These are phyloP conservation scores for Octomys mimax DNA, from an alignment of 2,797 vertebrate genomes.

Conservation along the genomic window DNA sequence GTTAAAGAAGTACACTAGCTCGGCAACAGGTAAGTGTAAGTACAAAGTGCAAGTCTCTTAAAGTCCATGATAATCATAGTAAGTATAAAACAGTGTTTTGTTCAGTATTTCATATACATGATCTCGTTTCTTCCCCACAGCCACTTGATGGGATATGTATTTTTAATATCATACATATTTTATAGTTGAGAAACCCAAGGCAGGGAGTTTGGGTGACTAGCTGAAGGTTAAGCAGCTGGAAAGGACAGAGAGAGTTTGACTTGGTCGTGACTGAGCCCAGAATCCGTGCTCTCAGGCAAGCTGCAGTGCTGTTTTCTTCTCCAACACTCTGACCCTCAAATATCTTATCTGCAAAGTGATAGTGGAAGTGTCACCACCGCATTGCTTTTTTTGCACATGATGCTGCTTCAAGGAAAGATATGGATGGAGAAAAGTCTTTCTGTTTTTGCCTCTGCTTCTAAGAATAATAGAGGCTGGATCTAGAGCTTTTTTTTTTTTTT, in stretches of 20 bases:
- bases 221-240: neutral
- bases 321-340: neutral
- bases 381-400: neutral
- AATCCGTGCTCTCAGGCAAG: neutral
- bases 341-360: neutral
- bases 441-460: neutral
- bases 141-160: neutral
- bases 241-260: neutral
- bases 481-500: neutral
- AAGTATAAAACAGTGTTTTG: neutral
- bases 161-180: neutral
- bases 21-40: neutral
- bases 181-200: slow-evolving; percentile 29
- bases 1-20: neutral
- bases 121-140: neutral
- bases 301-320: neutral
- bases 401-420: slow-evolving; percentile 6
- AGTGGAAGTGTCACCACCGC: neutral
- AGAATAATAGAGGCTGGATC: neutral
- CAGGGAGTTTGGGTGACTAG: neutral
- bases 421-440: neutral
- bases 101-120: neutral
- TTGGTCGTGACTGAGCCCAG: neutral
- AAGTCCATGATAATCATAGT: neutral
- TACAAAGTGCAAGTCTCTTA: neutral